Base-by-base conservation (phyloP, 2,113 vertebrate species). In the Ophiodon elongatus region DNA sequence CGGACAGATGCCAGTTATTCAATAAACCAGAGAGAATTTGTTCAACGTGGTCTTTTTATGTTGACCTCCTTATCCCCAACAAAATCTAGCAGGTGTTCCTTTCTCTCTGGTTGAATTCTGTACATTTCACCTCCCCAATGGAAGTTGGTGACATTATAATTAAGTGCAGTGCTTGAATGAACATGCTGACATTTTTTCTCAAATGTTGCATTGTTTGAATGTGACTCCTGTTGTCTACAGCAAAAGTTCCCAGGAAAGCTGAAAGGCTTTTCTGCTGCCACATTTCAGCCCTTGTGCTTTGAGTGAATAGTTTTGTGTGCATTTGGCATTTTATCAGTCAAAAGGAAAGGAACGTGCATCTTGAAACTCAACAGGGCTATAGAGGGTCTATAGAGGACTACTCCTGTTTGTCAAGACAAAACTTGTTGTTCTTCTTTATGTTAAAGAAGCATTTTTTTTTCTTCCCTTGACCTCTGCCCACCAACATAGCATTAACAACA, bases 1-100 rank as follows among this genome's bases (percentile, higher is more conserved):
- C 57, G 64, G 70, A 88, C 56, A 83, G 79, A 90, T 74, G 71
- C 70, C 67, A 70, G 56, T 84, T 83, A 81, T 87, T 90, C 69
- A 80, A 84, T 68, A 71, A 88, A 83, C 72, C 47, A 57, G 54
- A 76, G 25, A 50, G 78, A 81, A 79, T 84, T 78, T 89, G 79
- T 79, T 71, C 45, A 64, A 52, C 47, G 33, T 60, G 41, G 68
- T 79, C 50, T 79, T 79, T 79, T 83, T 82, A 82, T 86, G 79
- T 65, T 71, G 62, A 86, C 79, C 74, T 85, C 83, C 47, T 90
- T 87, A 85, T 86, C 70, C 50, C 72, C 17, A 54, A 76, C 57
- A 83, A 84, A 81, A 76, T 83, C 65, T 37, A 86, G 94, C 94
- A 96, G 94, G 94, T 96, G 95, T 82, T 95, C 87, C 83, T 82